These are phyloP conservation scores for Catharus fuscescens DNA, from an alignment of 2,113 vertebrate species.

Conservation along the genomic window DNA sequence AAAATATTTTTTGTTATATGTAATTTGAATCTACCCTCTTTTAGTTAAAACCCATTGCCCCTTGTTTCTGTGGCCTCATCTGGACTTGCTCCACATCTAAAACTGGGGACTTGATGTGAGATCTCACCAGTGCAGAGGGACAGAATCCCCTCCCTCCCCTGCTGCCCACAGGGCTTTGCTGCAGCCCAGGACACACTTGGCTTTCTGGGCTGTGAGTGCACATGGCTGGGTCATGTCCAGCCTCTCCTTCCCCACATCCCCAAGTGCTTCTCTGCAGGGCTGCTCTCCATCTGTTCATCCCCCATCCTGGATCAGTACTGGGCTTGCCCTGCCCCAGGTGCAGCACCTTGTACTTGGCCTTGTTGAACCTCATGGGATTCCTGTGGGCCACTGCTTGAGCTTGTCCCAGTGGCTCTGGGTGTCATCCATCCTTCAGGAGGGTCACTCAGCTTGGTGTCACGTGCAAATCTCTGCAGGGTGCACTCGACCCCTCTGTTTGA, in stretches of 20 bases:
- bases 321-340: too few species aligned
- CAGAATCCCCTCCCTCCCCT: too few species aligned
- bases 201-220: too few species aligned
- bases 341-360: background rate
- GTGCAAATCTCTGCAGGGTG: background rate
- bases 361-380: background rate
- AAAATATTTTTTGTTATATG: background rate
- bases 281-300: background rate
- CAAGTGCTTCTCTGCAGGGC: background rate
- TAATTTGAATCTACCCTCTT: background rate
- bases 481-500: background rate
- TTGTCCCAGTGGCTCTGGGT: background rate
- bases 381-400: rapidly evolving
- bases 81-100: background rate
- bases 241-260: background rate
- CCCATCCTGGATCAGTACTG: background rate
- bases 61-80: background rate
- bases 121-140: background rate
- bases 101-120: too few species aligned
- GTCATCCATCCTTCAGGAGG: background rate
- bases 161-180: too few species aligned
- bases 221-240: background rate
- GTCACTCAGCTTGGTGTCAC: background rate
- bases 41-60: background rate
- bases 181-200: too few species aligned